Evolutionary conservation across 2,888 invertebrate genomes (phyloP), one percentile per base, ranked within the genome.

Genomic region (Agapostemon virescens): DNA sequence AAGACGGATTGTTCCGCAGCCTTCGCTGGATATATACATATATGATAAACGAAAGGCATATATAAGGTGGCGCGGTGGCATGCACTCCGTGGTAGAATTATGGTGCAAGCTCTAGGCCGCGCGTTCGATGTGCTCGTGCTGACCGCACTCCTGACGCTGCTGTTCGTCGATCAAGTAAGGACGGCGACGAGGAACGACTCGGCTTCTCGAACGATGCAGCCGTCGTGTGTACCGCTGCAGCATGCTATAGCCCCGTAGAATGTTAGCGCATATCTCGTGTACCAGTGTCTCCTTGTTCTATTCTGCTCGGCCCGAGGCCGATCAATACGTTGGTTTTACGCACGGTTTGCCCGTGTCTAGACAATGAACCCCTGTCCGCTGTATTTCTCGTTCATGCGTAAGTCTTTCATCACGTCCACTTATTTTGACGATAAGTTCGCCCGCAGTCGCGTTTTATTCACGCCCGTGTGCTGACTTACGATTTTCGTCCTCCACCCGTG

Each of bases 131-230:
- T 79, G 77, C 74, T 79, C 73, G 74, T 81, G 83, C 68, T 74
- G 72, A 61, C 76, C 26, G 78, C 69, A 79, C 81, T 84, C 45
- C 86, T 88, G 78, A 83, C 86, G 58, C 69, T 88, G 68, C 75
- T 82, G 72, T 73, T 88, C 77, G 86, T 85, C 79, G 85, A 88
- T 82, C 88, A 87, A 87, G 86, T 87, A 88, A 87, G 87, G 77
- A 74, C 75, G 73, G 40, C 72, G 76, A 75, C 33, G 71, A 74
- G 52, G 82, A 71, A 71, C 63, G 69, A 69, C 63, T 23, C 61
- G 26, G 36, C 68, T 74, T 70, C 61, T 61, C 38, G 61, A 76
- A 84, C 33, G 84, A 84, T 82, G 84, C 78, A 67, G 74, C 76
- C 79, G n/a, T 76, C 73, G 70, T 81, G 68, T 81, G 63, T 74